Evolutionary conservation across 2,888 invertebrate species (phyloP).

Genomic region (Hydrotaea diabolus): DNA sequence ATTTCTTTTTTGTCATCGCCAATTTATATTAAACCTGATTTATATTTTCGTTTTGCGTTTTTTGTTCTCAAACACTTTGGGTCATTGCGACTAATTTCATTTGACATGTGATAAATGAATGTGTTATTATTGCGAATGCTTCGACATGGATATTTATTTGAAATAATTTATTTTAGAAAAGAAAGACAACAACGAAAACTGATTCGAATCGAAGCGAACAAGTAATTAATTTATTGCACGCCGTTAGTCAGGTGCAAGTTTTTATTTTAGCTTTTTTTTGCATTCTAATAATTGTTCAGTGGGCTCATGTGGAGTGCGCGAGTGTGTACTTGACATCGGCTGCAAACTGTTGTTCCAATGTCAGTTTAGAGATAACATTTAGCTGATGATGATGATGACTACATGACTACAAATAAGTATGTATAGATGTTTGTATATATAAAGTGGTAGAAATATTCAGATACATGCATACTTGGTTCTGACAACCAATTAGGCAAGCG

Average conservation of each 20-base stretch:
- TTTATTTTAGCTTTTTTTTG: background rate
- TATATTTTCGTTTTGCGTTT: no score
- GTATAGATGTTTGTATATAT: background rate
- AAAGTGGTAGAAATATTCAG: no score
- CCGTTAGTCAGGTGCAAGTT: background rate
- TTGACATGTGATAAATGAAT: background rate
- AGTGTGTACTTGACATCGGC: background rate
- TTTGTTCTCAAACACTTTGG: background rate
- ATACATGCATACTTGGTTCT: conserved; percentile 21
- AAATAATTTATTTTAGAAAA: background rate
- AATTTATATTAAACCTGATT: no score
- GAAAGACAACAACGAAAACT: background rate
- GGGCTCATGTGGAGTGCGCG: background rate
- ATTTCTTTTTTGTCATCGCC: no score
- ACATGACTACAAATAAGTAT: background rate
- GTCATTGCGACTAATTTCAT: background rate
- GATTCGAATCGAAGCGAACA: background rate
- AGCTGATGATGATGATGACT: background rate
- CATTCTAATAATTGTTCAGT: background rate
- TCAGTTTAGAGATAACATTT: conserved; percentile 1
- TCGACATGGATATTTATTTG: background rate
- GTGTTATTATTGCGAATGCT: background rate
- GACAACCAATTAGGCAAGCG: conserved; percentile 51
- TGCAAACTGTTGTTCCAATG: background rate
- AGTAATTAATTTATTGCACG: background rate